Evolutionary conservation across 2,888 invertebrate species (phyloP).

Genomic region (Malthinus seriepunctatus): DNA sequence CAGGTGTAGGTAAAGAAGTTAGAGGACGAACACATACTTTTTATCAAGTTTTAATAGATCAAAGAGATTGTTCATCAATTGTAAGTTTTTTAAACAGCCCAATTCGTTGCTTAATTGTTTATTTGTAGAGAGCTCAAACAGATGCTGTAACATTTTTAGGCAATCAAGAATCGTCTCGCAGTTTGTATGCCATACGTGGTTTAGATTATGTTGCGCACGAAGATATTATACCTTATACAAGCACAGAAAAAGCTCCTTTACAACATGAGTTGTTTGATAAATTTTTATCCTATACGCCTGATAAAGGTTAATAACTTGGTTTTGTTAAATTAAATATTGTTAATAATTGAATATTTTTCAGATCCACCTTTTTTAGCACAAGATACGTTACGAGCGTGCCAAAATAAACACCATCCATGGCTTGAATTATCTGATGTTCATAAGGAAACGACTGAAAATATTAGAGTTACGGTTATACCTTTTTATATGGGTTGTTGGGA

Average conservation of each 20-base stretch:
- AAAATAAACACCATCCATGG: slow-evolving; percentile 97
- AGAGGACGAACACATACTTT: slow-evolving; percentile 92
- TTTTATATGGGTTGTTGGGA: slow-evolving; percentile 97
- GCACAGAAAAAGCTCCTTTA: slow-evolving; percentile 84
- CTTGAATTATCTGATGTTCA: slow-evolving; percentile 95
- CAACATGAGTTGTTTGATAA: slow-evolving; percentile 97
- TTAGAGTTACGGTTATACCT: slow-evolving; percentile 96
- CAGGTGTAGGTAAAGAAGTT: slow-evolving; percentile 77
- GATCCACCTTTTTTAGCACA: slow-evolving; percentile 88
- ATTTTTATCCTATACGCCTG: slow-evolving; percentile 80
- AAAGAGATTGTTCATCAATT: slow-evolving; percentile 95
- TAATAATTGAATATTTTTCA: slow-evolving; percentile 33
- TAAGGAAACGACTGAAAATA: slow-evolving; percentile 94
- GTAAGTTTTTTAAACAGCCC: slow-evolving; percentile 61
- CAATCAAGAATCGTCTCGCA: slow-evolving; percentile 93
- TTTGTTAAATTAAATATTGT: background rate
- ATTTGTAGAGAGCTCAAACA: slow-evolving; percentile 87
- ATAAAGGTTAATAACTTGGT: slow-evolving; percentile 63
- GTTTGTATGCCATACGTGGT: slow-evolving; percentile 95
- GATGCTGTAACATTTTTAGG: slow-evolving; percentile 97
- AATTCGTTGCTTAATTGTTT: background rate
- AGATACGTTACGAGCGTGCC: slow-evolving; percentile 93
- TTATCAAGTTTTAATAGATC: slow-evolving; percentile 97
- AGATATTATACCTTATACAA: slow-evolving; percentile 93
- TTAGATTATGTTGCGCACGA: slow-evolving; percentile 98